These are phyloP conservation scores for Erpobdella octoculata DNA, from an alignment of 2,888 invertebrate species.

Conservation along the genomic window DNA sequence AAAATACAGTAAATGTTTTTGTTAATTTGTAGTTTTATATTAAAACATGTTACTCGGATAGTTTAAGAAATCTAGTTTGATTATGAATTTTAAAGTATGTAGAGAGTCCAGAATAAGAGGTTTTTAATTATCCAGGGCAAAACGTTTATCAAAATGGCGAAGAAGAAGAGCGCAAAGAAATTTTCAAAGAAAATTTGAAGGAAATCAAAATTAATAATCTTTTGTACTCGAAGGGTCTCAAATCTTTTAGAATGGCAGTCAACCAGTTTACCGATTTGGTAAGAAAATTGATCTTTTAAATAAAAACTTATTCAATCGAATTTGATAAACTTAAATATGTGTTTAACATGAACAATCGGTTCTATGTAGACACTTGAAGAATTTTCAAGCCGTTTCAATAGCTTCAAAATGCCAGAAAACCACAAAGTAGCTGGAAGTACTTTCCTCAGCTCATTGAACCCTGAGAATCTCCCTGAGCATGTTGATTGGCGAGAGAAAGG, in stretches of 20 bases:
- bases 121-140: too few relatives aligned
- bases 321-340: too few relatives aligned
- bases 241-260: conserved; percentile 7
- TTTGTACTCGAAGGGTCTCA: conserved; percentile 7
- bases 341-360: too few relatives aligned
- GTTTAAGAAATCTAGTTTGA: background rate
- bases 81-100: background rate
- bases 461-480: conserved; percentile 29
- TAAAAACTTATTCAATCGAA: background rate
- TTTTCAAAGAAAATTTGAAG: conserved; percentile 18
- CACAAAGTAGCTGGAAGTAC: background rate
- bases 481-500: conserved; percentile 44
- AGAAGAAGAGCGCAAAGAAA: conserved; percentile 1
- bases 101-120: background rate
- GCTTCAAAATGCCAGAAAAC: background rate
- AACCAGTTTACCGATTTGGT: conserved; percentile 24
- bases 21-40: background rate
- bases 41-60: too few relatives aligned
- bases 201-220: conserved; percentile 15
- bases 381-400: background rate
- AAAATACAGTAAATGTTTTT: too few relatives aligned
- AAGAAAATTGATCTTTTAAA: too few relatives aligned
- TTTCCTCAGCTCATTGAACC: background rate
- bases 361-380: conserved; percentile 1
- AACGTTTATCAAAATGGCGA: too few relatives aligned